Evolutionary conservation across 2,113 vertebrate species (phyloP).

Genomic region (Azemiops feae): DNA sequence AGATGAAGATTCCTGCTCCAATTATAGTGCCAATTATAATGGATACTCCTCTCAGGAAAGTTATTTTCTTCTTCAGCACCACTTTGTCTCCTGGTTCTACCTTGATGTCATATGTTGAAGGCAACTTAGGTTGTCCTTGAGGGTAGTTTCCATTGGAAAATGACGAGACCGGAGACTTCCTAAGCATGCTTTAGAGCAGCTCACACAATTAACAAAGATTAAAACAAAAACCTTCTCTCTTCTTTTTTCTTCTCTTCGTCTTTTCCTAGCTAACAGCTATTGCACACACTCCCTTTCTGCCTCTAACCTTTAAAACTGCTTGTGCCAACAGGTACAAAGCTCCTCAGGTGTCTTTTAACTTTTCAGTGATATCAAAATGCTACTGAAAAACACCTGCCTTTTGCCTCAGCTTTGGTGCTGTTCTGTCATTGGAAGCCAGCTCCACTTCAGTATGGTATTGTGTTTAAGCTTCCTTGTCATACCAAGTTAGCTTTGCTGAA

Average conservation of each 20-base stretch:
- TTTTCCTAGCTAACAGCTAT: conserved; percentile 29
- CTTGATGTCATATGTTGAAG: conserved; percentile 42
- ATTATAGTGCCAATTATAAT: conserved; percentile 96
- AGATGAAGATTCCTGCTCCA: conserved; percentile 96
- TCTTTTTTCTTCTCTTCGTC: background rate
- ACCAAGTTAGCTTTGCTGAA: conserved; percentile 72
- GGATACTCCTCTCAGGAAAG: conserved; percentile 86
- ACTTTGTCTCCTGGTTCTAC: conserved; percentile 67
- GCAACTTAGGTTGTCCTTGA: conserved; percentile 47
- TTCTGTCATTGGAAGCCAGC: conserved; percentile 69
- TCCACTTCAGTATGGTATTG: conserved; percentile 73
- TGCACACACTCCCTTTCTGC: conserved; percentile 18
- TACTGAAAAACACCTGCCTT: conserved; percentile 67
- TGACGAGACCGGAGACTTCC: conserved; percentile 62
- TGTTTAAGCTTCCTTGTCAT: conserved; percentile 77
- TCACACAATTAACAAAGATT: conserved; percentile 26
- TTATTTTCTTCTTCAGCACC: conserved; percentile 89
- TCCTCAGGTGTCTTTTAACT: conserved; percentile 15
- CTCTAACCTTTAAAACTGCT: conserved; percentile 41
- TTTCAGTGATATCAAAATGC: conserved; percentile 17
- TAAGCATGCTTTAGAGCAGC: conserved; percentile 72
- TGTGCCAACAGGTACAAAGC: conserved; percentile 48
- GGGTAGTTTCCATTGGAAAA: conserved; percentile 64
- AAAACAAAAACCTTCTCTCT: conserved; percentile 40
- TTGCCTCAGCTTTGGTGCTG: conserved; percentile 45